phyloP scores from a whole-genome alignment of 30 jellyfish, hydroid and myxozoan genomes.

The Clytia hemisphaerica region DNA sequence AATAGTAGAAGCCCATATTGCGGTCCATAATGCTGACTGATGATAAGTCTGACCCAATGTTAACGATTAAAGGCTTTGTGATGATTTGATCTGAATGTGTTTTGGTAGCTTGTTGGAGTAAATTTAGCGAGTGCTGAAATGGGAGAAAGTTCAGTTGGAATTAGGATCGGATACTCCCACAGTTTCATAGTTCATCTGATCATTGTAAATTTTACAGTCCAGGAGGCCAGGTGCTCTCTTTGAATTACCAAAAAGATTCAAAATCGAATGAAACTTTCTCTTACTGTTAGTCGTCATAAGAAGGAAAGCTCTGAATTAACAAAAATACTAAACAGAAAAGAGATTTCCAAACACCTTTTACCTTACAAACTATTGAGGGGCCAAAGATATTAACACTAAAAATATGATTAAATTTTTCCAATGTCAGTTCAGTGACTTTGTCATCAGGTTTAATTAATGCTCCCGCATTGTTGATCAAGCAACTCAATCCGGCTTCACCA shows the following conservation, averaged over 20 bases:
- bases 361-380: conserved; percentile 50
- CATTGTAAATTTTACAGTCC: too few relatives aligned
- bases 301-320: too few relatives aligned
- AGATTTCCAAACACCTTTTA: too few relatives aligned
- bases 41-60: conserved; percentile 47
- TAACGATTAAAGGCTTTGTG: conserved; percentile 69
- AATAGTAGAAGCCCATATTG: conserved; percentile 34
- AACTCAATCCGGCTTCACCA: conserved; percentile 43
- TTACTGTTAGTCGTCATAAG: too few relatives aligned
- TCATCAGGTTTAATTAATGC: conserved; percentile 17
- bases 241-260: too few relatives aligned
- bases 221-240: too few relatives aligned
- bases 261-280: too few relatives aligned
- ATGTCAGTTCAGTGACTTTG: conserved; percentile 20
- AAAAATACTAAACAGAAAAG: too few relatives aligned
- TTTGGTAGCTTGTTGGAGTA: too few relatives aligned
- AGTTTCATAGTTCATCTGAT: too few relatives aligned
- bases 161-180: too few relatives aligned
- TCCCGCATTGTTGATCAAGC: conserved; percentile 55
- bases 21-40: conserved; percentile 65
- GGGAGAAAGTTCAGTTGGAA: too few relatives aligned
- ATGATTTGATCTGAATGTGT: conserved; percentile 34
- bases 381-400: conserved; percentile 36
- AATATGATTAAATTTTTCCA: conserved; percentile 19
- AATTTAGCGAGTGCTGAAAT: conserved; percentile 65